A percentile compares a stretch with the other conserved stretches of the same genome.
Conservation (phyloP, 1,140 invertebrate genomes). For the Leptestheria dahalacensis region DNA sequence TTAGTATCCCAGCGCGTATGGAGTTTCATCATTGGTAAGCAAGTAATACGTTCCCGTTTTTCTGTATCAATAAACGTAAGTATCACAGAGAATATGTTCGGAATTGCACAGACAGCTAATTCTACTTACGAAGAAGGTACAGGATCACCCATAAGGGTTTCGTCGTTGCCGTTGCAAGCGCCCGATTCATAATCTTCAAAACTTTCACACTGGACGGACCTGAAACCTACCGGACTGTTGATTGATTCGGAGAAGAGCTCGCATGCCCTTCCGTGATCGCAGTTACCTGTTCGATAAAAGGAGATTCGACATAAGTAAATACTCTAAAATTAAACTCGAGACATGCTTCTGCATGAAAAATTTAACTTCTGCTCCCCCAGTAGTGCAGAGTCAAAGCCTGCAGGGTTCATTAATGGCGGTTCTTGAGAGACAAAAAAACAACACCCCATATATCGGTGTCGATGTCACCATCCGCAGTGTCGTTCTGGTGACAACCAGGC, state of each 20-base stretch:
- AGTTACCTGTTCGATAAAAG: too few species aligned
- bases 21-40: slow-evolving; percentile 8
- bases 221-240: slow-evolving; percentile 44
- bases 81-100: not conserved
- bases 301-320: too few species aligned
- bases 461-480: slow-evolving; percentile 17
- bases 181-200: slow-evolving; percentile 4
- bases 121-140: slow-evolving; percentile 10
- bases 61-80: slow-evolving; percentile 1
- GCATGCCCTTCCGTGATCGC: slow-evolving; percentile 49
- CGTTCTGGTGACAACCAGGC: slow-evolving; percentile 39
- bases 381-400: too few species aligned
- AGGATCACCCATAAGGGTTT: slow-evolving; percentile 1
- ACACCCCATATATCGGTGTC: slow-evolving; percentile 17
- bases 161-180: not conserved
- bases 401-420: too few species aligned
- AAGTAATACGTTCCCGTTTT: slow-evolving; percentile 6
- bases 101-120: not conserved
- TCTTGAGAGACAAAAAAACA: not conserved
- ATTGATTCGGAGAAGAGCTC: slow-evolving; percentile 60
- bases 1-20: slow-evolving; percentile 11
- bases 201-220: slow-evolving; percentile 42
- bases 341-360: too few species aligned
- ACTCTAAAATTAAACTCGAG: too few species aligned
- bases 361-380: too few species aligned